Evolutionary conservation across 2,113 vertebrate genomes (phyloP).

Genomic region (Corvus moneduloides): DNA sequence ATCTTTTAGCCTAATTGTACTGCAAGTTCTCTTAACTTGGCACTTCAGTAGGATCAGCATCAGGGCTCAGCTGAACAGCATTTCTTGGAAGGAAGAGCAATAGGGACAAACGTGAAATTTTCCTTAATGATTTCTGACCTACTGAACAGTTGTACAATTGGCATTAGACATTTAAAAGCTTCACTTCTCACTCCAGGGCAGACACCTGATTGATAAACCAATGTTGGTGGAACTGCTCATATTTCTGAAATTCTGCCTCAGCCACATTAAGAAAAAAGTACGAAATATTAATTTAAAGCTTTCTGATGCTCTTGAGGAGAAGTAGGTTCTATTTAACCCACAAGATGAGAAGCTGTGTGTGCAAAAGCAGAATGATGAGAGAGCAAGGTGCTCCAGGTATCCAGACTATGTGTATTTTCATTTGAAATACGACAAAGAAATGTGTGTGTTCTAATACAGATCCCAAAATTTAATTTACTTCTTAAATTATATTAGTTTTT

Average conservation of each 20-base stretch:
- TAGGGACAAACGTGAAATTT: background rate
- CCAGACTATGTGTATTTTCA: background rate
- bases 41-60: background rate
- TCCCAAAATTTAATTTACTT: background rate
- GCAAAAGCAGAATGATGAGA: background rate
- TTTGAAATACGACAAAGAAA: background rate
- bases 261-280: background rate
- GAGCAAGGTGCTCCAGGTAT: background rate
- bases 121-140: background rate
- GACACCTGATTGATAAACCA: accelerated
- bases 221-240: background rate
- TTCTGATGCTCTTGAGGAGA: background rate
- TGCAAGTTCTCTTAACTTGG: background rate
- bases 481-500: background rate
- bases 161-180: background rate
- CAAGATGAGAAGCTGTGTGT: background rate
- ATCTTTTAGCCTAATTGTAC: background rate
- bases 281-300: background rate
- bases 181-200: background rate
- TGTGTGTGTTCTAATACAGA: background rate
- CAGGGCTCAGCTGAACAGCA: background rate
- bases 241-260: background rate
- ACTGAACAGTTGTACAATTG: background rate
- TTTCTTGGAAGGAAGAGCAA: background rate
- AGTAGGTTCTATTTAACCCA: background rate